Evolutionary conservation across 2,797 vertebrate genomes (phyloP).

Genomic region (Typhlichthys eigenmanni): DNA sequence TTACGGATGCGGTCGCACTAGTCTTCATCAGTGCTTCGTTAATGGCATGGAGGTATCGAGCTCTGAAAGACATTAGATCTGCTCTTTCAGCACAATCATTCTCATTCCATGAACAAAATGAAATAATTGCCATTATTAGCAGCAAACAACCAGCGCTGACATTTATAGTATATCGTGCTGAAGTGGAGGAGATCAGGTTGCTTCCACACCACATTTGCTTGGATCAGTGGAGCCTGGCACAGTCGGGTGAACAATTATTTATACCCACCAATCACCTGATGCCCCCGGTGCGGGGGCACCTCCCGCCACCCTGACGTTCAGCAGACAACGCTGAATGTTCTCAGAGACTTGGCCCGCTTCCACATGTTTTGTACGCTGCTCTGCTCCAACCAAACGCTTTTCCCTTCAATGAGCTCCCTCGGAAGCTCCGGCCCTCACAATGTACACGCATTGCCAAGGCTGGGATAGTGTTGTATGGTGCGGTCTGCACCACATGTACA

Average conservation of each 20-base stretch:
- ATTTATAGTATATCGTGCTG: not conserved
- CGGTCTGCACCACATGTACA: no score
- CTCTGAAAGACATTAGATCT: constrained; percentile 34
- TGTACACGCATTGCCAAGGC: no score
- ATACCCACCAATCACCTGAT: constrained; percentile 57
- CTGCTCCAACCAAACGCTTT: constrained; percentile 7
- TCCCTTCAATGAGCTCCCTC: no score
- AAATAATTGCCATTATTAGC: not conserved
- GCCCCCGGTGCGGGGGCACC: constrained; percentile 40
- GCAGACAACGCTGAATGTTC: constrained; percentile 23
- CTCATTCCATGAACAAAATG: not conserved
- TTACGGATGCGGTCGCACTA: not conserved
- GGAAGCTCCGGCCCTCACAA: no score
- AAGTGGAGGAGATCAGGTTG: constrained; percentile 13
- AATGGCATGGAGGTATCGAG: not conserved
- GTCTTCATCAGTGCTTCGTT: not conserved
- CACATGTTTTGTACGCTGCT: constrained; percentile 34
- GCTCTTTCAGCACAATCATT: constrained; percentile 64
- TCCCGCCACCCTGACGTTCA: not conserved
- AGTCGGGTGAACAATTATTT: constrained; percentile 71
- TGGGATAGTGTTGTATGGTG: no score
- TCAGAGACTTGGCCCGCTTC: not conserved
- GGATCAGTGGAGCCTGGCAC: constrained; percentile 43
- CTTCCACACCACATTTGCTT: constrained; percentile 30
- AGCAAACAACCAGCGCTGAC: not conserved